A percentile compares a stretch with the other conserved stretches of the same genome.
phyloP scores from a whole-genome alignment of 2,888 invertebrate species.

The Andricus curvator region DNA sequence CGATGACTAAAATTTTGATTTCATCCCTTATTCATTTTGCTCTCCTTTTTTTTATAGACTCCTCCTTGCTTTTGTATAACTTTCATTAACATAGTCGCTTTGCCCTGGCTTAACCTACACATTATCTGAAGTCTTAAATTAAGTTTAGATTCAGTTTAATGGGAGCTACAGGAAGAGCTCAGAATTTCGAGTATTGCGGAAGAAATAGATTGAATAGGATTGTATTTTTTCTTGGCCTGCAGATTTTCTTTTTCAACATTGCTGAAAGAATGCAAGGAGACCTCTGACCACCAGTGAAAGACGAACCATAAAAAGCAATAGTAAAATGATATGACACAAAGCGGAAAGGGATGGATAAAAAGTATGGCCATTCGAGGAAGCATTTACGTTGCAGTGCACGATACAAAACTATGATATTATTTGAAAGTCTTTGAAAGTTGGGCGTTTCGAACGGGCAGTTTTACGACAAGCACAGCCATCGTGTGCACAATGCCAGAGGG shows the following conservation, averaged over 20 bases:
- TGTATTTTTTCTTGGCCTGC: too few relatives aligned
- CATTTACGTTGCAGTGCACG: slow-evolving; percentile 17
- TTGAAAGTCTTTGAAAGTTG: slow-evolving; percentile 42
- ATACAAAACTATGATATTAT: slow-evolving; percentile 36
- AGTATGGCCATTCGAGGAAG: neutral
- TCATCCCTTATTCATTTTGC: too few relatives aligned
- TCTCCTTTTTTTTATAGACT: too few relatives aligned
- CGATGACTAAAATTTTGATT: too few relatives aligned
- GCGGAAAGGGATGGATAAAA: neutral
- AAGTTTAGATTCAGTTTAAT: too few relatives aligned
- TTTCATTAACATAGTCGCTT: too few relatives aligned
- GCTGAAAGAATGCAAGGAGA: neutral
- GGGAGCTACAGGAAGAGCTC: too few relatives aligned
- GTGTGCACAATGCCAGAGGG: slow-evolving; percentile 61
- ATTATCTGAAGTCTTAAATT: too few relatives aligned
- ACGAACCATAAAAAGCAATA: slow-evolving; percentile 5
- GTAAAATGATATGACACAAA: slow-evolving; percentile 8
- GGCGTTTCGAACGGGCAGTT: slow-evolving; percentile 51
- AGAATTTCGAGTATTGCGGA: too few relatives aligned
- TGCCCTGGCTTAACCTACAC: too few relatives aligned
- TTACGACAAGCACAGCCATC: slow-evolving; percentile 64
- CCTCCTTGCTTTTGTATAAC: too few relatives aligned
- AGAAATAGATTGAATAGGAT: too few relatives aligned
- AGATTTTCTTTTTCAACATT: neutral
- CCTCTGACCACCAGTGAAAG: neutral